Evolutionary conservation across 1,140 invertebrate species (phyloP).

Genomic region (Arion vulgaris): DNA sequence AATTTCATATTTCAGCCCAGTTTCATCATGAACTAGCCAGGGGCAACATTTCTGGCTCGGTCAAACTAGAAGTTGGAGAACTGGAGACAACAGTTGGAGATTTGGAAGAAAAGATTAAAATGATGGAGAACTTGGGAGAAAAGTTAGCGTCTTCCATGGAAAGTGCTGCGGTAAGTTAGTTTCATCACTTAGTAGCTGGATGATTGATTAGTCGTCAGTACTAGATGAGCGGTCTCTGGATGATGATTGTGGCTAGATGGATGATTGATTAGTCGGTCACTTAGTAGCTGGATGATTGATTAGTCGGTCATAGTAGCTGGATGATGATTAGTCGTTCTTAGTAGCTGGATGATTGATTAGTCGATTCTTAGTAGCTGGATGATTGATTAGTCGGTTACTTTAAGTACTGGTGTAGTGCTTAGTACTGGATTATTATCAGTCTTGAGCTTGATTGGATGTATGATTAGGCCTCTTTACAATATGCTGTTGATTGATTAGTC

Average conservation of each 20-base stretch:
- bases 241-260: neutral
- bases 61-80: conserved; percentile 45
- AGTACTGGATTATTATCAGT: too few species aligned
- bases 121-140: conserved; percentile 71
- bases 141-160: conserved; percentile 69
- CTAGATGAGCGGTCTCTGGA: neutral
- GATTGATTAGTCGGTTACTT: too few species aligned
- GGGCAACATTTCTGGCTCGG: conserved; percentile 37
- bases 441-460: too few species aligned
- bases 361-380: neutral
- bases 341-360: neutral
- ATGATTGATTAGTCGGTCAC: neutral
- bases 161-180: conserved; percentile 68
- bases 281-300: neutral
- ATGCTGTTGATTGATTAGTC: too few species aligned
- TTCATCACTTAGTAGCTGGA: neutral
- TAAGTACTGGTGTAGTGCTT: too few species aligned
- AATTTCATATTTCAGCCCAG: conserved; percentile 45
- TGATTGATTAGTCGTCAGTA: too few species aligned
- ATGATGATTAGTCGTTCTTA: too few species aligned
- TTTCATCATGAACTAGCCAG: conserved; percentile 48
- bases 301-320: too few species aligned
- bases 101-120: conserved; percentile 67
- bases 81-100: conserved; percentile 58
- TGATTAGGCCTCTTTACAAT: too few species aligned